Evolutionary conservation across 2,888 invertebrate genomes (phyloP).

Genomic region (Seira sanloemensis): DNA sequence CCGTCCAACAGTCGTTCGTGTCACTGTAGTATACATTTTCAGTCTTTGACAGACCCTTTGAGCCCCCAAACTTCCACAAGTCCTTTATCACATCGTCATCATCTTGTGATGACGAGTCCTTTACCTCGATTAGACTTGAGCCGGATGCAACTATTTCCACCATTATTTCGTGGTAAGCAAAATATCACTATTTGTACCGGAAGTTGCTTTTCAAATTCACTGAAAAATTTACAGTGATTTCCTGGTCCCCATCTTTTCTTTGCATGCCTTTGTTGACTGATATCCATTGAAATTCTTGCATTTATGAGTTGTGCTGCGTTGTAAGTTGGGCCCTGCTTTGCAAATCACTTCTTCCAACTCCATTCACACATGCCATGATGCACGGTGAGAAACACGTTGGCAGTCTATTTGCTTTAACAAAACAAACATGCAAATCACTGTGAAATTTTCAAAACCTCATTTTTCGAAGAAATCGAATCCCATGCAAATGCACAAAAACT

Average conservation of each 20-base stretch:
- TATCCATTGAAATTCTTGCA: slow-evolving; percentile 59
- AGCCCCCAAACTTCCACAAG: slow-evolving; percentile 42
- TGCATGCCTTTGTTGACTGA: slow-evolving; percentile 8
- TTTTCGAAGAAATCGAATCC: not conserved
- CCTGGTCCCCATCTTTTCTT: slow-evolving; percentile 52
- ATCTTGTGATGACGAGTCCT: slow-evolving; percentile 42
- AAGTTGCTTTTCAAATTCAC: not conserved
- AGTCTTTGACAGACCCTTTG: slow-evolving; percentile 25
- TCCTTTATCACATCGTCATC: slow-evolving; percentile 28
- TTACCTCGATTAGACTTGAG: slow-evolving; percentile 70
- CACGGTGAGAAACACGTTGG: not conserved
- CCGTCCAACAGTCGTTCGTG: slow-evolving; percentile 58
- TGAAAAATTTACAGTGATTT: slow-evolving; percentile 7
- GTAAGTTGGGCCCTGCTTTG: too few relatives aligned
- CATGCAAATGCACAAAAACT: not conserved
- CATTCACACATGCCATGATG: not conserved
- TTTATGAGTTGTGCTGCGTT: too few relatives aligned
- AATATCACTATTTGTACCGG: not conserved
- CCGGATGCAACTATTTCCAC: slow-evolving; percentile 69
- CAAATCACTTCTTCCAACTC: too few relatives aligned
- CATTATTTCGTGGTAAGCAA: slow-evolving; percentile 46
- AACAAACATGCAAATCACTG: slow-evolving; percentile 13
- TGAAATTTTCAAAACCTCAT: slow-evolving; percentile 1
- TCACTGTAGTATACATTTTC: slow-evolving; percentile 67
- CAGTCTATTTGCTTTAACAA: not conserved